A percentile compares a stretch with the other conserved stretches of the same genome.
phyloP scores from a whole-genome alignment of 1,140 invertebrate species.

The Gryon sp. region DNA sequence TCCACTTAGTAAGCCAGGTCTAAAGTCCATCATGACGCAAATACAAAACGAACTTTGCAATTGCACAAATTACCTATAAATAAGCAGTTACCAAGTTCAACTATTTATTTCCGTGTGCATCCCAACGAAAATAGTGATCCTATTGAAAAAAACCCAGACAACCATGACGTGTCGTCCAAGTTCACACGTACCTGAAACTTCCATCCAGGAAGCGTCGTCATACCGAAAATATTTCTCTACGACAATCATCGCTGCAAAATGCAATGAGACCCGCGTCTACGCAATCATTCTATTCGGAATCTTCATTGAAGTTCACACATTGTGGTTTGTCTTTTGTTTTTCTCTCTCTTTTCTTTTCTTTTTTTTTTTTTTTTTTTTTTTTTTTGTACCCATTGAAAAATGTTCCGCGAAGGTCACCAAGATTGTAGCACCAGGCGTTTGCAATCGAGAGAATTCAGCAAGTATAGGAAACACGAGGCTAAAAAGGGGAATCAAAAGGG shows the following conservation, averaged over 20 bases:
- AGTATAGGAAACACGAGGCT: constrained; percentile 56
- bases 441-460: constrained; percentile 54
- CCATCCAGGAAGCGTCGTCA: constrained; percentile 47
- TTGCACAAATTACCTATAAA: too few species aligned
- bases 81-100: too few species aligned
- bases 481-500: constrained; percentile 61
- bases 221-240: constrained; percentile 13
- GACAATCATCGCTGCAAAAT: constrained; percentile 10
- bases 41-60: too few species aligned
- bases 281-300: constrained; percentile 25
- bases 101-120: too few species aligned
- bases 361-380: too few species aligned
- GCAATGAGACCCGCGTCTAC: not conserved
- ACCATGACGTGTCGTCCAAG: constrained; percentile 5
- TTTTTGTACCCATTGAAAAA: constrained; percentile 60
- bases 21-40: too few species aligned
- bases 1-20: too few species aligned
- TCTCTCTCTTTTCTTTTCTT: too few species aligned
- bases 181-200: constrained; percentile 19
- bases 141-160: constrained; percentile 7
- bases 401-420: constrained; percentile 74
- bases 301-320: constrained; percentile 14
- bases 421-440: constrained; percentile 74
- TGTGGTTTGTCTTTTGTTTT: constrained; percentile 39
- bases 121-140: too few species aligned